These are phyloP conservation scores for Temnothorax rugatulus DNA, from an alignment of 2,888 invertebrate species.

Conservation along the genomic window DNA sequence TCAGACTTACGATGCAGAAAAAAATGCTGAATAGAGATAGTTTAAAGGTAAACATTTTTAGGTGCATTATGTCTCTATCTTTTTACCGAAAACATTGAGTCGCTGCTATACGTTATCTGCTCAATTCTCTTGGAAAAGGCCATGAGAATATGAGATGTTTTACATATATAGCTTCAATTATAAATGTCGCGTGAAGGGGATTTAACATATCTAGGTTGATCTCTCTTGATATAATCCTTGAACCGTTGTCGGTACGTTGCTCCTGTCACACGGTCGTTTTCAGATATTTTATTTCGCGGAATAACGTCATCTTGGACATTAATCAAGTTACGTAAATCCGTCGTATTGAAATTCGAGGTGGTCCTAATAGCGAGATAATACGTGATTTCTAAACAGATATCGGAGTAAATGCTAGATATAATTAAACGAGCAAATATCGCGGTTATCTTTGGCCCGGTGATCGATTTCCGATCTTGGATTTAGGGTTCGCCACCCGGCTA, in stretches of 20 bases:
- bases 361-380: slow-evolving; percentile 41
- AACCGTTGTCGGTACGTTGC: not conserved
- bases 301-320: not conserved
- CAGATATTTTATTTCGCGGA: not conserved
- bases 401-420: slow-evolving; percentile 61
- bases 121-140: not conserved
- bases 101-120: not conserved
- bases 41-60: not conserved
- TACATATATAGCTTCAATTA: slow-evolving; percentile 42
- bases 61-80: not conserved
- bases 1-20: not conserved
- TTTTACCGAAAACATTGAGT: not conserved
- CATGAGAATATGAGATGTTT: not conserved
- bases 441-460: slow-evolving; percentile 57
- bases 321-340: not conserved
- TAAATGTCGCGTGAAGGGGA: slow-evolving; percentile 31
- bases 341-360: slow-evolving; percentile 13
- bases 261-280: not conserved
- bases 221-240: slow-evolving; percentile 23
- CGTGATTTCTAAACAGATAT: slow-evolving; percentile 62
- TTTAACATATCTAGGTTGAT: slow-evolving; percentile 22
- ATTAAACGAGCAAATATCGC: slow-evolving; percentile 71
- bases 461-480: slow-evolving; percentile 77
- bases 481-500: slow-evolving; percentile 62
- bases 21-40: not conserved